phyloP scores from a whole-genome alignment of 2,797 vertebrate species.

The Rhabdomys pumilio region DNA sequence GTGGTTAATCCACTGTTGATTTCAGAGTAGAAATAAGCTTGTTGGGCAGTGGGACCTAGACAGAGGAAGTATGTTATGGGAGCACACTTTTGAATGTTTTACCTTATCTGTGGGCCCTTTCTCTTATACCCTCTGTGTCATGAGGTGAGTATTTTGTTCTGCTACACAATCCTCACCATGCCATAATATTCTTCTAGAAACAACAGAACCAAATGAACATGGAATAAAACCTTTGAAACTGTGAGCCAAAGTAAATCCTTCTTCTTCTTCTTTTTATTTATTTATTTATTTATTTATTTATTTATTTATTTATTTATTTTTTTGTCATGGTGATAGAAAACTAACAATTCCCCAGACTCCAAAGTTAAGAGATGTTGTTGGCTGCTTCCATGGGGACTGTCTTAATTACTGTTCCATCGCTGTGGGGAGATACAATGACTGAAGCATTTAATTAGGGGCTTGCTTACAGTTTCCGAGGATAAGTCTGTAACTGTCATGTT shows the following conservation, averaged over 20 bases:
- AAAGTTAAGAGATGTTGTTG: not conserved
- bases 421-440: not conserved
- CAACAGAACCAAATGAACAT: not conserved
- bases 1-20: not conserved
- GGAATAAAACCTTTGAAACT: not conserved
- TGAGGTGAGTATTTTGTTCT: not conserved
- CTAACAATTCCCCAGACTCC: not conserved
- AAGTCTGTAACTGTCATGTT: not conserved
- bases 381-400: not conserved
- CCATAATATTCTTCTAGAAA: not conserved
- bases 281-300: no score
- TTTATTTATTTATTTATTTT: no score
- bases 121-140: not conserved
- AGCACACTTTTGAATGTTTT: not conserved
- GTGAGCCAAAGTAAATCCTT: not conserved
- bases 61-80: not conserved
- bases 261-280: not conserved
- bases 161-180: not conserved
- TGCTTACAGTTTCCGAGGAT: not conserved
- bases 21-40: not conserved
- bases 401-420: not conserved
- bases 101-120: not conserved
- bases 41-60: not conserved
- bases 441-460: not conserved
- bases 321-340: not conserved